Evolutionary conservation across 2,888 invertebrate species (phyloP), one percentile per base, ranked within the genome.

Genomic region (Folsomia manolachei): DNA sequence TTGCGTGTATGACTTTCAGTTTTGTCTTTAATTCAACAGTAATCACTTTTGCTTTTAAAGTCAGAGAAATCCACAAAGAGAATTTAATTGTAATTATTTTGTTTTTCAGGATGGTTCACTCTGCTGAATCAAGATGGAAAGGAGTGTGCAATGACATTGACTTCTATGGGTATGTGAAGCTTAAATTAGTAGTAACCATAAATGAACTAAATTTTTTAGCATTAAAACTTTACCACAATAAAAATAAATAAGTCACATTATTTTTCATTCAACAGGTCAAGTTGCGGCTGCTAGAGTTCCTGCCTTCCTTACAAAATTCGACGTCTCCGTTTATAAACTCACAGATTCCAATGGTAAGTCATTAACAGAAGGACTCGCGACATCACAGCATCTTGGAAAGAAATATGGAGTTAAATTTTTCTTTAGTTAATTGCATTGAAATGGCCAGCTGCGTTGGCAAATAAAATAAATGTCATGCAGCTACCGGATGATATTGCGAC

Each of bases 291-390:
- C 90, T 81, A 87, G 90, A 76, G 90, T 91, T 74, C 88, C 88
- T 82, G 88, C 88, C 80, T 88, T 89, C 81, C 87, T 89, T 71
- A 88, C 88, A 2, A 87, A 88, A 61, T 85, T 88, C 69, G 88
- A 89, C 64, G 86, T 89, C 71, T 87, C 87, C 51, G 89, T 89
- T 27, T 89, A 89, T 82, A 83, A 81, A 60, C 82, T 83, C 64
- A 83, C 82, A 75, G 81, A 82, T 71, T 75, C 79, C 14, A 81
- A 80, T 71, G 81, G 80, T 76, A 78, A 71, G 39, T 39, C 39
- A 39, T 39, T 39, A 39, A 4, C 4, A 4, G 14, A 39, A 39
- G 39, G 7, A 39, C 39, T 39, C 4, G 14, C 39, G 39, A 39
- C 4, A 39, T 4, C 39, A 39, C 39, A 39, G 14, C 39, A 39